A percentile compares a stretch with the other conserved stretches of the same genome.
Conservation (phyloP, 2,888 invertebrate genomes). For the Raillietiella orientalis region DNA sequence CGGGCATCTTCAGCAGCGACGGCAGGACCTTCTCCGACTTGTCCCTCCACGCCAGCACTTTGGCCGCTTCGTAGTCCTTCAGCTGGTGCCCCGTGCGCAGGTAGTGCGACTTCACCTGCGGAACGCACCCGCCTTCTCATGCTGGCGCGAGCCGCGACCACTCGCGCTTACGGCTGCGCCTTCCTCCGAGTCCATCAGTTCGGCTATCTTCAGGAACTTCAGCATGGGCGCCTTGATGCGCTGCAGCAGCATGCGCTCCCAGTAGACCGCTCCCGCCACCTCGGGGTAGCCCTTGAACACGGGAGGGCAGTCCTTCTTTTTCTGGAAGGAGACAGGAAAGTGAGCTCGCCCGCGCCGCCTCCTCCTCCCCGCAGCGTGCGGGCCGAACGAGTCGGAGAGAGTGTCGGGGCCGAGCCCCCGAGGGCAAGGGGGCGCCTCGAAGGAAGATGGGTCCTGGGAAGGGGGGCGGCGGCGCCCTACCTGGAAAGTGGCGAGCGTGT, state of each 20-base stretch:
- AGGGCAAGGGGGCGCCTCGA: too few relatives aligned
- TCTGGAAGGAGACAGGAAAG: too few relatives aligned
- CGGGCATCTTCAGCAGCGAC: slow-evolving; percentile 18
- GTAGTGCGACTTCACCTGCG: slow-evolving; percentile 36
- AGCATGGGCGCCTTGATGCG: slow-evolving; percentile 45
- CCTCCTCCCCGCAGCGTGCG: too few relatives aligned
- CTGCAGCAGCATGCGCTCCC: slow-evolving; percentile 45
- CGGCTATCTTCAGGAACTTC: slow-evolving; percentile 37
- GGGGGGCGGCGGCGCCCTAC: too few relatives aligned
- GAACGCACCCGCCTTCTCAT: slow-evolving; percentile 17
- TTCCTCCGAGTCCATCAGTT: slow-evolving; percentile 30
- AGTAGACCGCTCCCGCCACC: slow-evolving; percentile 49
- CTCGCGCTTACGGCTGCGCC: slow-evolving; percentile 29
- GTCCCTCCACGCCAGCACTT: slow-evolving; percentile 33
- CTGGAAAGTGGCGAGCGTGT: slow-evolving; percentile 31
- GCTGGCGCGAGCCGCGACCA: too few relatives aligned
- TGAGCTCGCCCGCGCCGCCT: too few relatives aligned
- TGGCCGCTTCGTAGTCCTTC: slow-evolving; percentile 34
- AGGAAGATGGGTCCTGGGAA: too few relatives aligned
- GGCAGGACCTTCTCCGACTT: slow-evolving; percentile 27
- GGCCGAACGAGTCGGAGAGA: too few relatives aligned
- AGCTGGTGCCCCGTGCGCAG: slow-evolving; percentile 35
- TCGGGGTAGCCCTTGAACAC: slow-evolving; percentile 40
- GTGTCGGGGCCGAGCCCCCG: too few relatives aligned
- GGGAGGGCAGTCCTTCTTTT: slow-evolving; percentile 21